phyloP scores from a whole-genome alignment of 1,140 invertebrate species.

The Trichonephila clavata region DNA sequence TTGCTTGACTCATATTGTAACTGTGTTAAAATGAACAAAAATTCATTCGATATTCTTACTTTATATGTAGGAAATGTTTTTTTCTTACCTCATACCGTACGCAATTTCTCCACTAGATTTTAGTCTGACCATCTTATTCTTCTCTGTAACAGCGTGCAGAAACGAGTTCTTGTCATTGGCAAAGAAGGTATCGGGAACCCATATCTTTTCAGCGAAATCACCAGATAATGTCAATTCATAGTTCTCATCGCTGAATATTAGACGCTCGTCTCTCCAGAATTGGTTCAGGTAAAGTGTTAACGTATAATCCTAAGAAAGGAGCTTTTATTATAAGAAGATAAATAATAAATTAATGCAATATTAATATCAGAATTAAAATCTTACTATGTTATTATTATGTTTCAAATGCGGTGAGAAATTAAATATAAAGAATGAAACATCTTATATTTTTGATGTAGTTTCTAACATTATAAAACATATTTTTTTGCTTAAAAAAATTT shows the following conservation, averaged over 20 bases:
- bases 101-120: constrained; percentile 95
- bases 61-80: background rate
- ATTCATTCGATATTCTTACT: too few species aligned
- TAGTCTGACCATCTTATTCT: constrained; percentile 97
- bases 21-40: too few species aligned
- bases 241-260: constrained; percentile 91
- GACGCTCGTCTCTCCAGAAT: constrained; percentile 98
- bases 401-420: too few species aligned
- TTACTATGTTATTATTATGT: too few species aligned
- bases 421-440: too few species aligned
- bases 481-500: too few species aligned
- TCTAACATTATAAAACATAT: too few species aligned
- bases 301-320: constrained; percentile 93
- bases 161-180: constrained; percentile 99
- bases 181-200: constrained; percentile 99
- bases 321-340: too few species aligned
- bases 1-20: too few species aligned
- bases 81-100: constrained; percentile 92
- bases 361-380: too few species aligned
- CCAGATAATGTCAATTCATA: constrained; percentile 93
- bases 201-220: constrained; percentile 98
- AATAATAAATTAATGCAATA: too few species aligned
- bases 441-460: too few species aligned
- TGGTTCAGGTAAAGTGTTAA: constrained; percentile 99
- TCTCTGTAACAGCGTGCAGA: constrained; percentile 98